Base-by-base conservation (phyloP, 2,888 invertebrate species). In the Athalia cordata region DNA sequence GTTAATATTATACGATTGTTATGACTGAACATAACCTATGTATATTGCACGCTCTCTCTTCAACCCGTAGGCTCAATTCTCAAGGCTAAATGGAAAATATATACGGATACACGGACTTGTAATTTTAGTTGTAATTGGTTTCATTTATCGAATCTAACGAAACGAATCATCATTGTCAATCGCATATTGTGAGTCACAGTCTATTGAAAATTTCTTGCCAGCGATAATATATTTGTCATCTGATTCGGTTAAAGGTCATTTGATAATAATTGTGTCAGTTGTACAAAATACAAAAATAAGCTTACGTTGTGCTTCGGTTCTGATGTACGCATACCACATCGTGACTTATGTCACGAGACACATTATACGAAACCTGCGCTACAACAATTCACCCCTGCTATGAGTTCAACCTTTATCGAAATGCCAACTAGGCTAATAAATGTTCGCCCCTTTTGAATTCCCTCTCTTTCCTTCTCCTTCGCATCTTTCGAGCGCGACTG, bases 341-440 rank as follows among this genome's bases (percentile, higher is more conserved):
- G 72, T 61, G 72, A n/a, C 9, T 45, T 29, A 8, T 66, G 11
- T 9, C 49, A 47, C 49, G 29, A 62, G 13, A 15, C 62, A 29
- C 29, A 62, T 8, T 29, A 62, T 8, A 62, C 8, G 13, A 9
- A 9, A n/a, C 62, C 15, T 62, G 8, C 15, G 4, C 62, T 13
- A 7, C 62, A 8, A n/a, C 13, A 81, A 82, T 29, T 8, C 29
- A 81, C 83, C 84, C 86, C 83, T 81, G 81, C 83, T 75, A 83
- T 2, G 29, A 84, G 85, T 84, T 75, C 75, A 64, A 87, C 88
- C 86, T 87, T 87, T 86, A 84, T 81, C 86, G 83, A 87, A 87
- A 89, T 88, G 87, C 86, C 87, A 87, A 84, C 80, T 76, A 78
- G 78, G 78, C 75, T 67, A 76, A 78, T 78, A 78, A 13, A 43